These are phyloP conservation scores for Coelopa frigida DNA, from an alignment of 1,140 invertebrate species.

Conservation along the genomic window DNA sequence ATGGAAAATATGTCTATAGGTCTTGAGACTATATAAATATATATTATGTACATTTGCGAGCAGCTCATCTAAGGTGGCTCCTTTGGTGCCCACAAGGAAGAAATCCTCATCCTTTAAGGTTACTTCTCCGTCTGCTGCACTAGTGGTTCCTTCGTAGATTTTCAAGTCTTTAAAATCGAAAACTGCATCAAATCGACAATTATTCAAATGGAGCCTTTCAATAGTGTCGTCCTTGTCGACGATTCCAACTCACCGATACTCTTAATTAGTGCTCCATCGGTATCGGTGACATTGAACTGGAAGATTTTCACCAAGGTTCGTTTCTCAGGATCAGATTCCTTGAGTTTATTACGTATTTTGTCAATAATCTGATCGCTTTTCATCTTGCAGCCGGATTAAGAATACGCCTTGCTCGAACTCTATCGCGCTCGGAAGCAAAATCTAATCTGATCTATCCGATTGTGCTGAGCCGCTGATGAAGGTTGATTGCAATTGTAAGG, in stretches of 20 bases:
- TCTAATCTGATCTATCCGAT: too few species aligned
- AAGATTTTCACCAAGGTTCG: slow-evolving; percentile 38
- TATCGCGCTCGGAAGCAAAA: too few species aligned
- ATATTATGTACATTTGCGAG: slow-evolving; percentile 14
- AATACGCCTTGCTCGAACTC: too few species aligned
- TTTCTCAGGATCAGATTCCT: slow-evolving; percentile 34
- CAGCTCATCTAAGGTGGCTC: slow-evolving; percentile 31
- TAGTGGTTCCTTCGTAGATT: slow-evolving; percentile 31
- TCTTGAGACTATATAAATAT: background rate
- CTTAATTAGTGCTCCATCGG: slow-evolving; percentile 36
- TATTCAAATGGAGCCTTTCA: too few species aligned
- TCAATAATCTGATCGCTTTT: slow-evolving; percentile 41
- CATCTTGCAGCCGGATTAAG: slow-evolving; percentile 18
- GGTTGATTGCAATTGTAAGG: too few species aligned
- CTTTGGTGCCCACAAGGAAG: slow-evolving; percentile 35
- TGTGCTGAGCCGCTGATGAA: too few species aligned
- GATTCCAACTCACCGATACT: slow-evolving; percentile 35
- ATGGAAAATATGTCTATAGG: background rate
- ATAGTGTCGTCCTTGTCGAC: too few species aligned
- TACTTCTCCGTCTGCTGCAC: slow-evolving; percentile 25
- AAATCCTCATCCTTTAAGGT: slow-evolving; percentile 39
- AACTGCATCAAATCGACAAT: slow-evolving; percentile 21
- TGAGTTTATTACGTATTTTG: slow-evolving; percentile 37
- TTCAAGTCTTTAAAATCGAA: slow-evolving; percentile 43
- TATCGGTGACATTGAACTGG: slow-evolving; percentile 40